phyloP scores from a whole-genome alignment of 2,797 vertebrate species.

The Rallus crepitans region DNA sequence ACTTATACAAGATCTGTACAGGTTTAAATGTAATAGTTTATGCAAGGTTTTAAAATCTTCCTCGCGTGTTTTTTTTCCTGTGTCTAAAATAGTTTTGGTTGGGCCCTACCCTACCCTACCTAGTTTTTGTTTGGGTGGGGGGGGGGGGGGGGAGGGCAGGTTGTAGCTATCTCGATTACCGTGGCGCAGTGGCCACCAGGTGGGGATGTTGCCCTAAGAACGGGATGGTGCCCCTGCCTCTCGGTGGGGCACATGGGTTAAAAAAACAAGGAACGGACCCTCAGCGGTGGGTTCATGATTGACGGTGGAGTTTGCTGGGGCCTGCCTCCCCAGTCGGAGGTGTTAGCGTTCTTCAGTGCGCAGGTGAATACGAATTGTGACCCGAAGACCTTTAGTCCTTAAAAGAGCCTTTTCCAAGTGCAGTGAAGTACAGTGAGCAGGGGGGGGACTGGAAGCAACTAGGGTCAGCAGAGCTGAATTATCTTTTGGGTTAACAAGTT shows the following conservation, averaged over 20 bases:
- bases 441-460: not conserved
- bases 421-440: not conserved
- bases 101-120: not conserved
- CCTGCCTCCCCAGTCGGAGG: fast-evolving
- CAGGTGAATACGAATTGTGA: not conserved
- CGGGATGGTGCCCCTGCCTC: not conserved
- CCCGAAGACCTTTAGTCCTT: not conserved
- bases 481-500: not conserved
- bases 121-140: not conserved
- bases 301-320: not conserved
- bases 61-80: not conserved
- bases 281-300: not conserved
- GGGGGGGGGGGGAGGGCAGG: fast-evolving
- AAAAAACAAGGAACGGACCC: not conserved
- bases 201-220: slow-evolving; percentile 8
- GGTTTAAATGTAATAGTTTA: not conserved
- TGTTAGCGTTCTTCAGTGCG: not conserved
- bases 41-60: not conserved
- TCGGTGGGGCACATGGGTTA: not conserved
- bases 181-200: not conserved
- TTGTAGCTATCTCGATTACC: not conserved
- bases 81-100: not conserved
- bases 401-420: not conserved
- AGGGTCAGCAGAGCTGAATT: not conserved
- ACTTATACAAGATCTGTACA: not conserved